These are phyloP conservation scores for Cryptotis parvus DNA, from an alignment of 2,113 vertebrate genomes.

Conservation along the genomic window DNA sequence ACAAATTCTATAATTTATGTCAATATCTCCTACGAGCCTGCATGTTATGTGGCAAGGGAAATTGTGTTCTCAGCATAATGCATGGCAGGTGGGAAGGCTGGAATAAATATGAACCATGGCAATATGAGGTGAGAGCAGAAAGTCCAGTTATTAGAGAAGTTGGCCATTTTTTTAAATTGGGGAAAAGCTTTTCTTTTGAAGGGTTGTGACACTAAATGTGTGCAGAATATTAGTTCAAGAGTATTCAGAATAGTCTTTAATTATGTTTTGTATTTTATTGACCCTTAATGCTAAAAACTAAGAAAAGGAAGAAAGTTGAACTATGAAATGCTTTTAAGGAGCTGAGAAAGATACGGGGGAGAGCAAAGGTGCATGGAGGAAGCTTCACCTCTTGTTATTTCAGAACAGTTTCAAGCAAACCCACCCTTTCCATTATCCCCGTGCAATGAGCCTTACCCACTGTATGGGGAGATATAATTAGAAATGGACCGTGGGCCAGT, in stretches of 20 bases:
- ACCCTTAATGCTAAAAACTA: not conserved
- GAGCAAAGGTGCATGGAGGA: not conserved
- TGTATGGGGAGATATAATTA: slow-evolving; percentile 58
- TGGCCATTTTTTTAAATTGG: not conserved
- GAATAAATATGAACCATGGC: not conserved
- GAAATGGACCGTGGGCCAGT: slow-evolving; percentile 47
- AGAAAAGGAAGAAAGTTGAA: not conserved
- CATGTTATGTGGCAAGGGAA: not conserved
- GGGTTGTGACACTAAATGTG: not conserved
- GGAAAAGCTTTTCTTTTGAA: slow-evolving; percentile 3
- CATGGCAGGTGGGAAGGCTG: not conserved
- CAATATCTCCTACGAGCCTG: fast-evolving
- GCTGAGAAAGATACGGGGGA: not conserved
- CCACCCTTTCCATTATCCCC: slow-evolving; percentile 67
- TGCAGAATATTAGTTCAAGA: not conserved
- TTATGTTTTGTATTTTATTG: not conserved
- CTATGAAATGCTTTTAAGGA: slow-evolving; percentile 22
- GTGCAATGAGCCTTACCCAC: slow-evolving; percentile 60
- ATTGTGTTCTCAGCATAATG: not conserved
- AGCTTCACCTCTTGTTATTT: slow-evolving; percentile 39
- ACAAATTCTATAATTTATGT: not conserved
- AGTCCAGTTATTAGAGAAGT: not conserved
- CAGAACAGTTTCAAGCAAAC: slow-evolving; percentile 53
- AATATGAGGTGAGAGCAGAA: not conserved
- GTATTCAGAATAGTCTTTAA: not conserved